These are phyloP conservation scores for Molothrus ater DNA, from an alignment of 2,797 vertebrate species.

Conservation along the genomic window DNA sequence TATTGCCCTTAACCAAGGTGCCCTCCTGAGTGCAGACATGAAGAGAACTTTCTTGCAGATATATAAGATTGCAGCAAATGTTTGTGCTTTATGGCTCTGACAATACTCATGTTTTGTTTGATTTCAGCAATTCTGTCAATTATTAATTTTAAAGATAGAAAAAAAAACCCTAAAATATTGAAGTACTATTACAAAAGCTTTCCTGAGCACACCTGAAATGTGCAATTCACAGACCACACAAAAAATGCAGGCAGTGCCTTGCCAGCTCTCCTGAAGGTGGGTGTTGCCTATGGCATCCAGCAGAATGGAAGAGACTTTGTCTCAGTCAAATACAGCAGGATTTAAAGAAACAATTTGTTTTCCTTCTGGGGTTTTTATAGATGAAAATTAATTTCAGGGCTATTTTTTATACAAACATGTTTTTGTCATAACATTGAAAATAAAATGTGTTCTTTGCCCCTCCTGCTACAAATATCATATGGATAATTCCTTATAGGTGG, in stretches of 20 bases:
- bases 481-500: background rate
- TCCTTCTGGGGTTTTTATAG: background rate
- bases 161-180: background rate
- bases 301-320: background rate
- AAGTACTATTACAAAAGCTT: background rate
- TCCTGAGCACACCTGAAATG: background rate
- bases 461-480: background rate
- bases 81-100: background rate
- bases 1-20: background rate
- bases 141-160: background rate
- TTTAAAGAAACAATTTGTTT: background rate
- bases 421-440: background rate
- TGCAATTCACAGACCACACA: background rate
- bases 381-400: background rate
- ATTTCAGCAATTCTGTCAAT: background rate
- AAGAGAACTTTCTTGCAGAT: background rate
- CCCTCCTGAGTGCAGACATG: slow-evolving; percentile 4
- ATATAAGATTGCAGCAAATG: background rate
- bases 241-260: background rate
- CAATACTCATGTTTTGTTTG: background rate
- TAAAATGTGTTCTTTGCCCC: background rate
- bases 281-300: background rate
- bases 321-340: background rate
- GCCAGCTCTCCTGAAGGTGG: background rate
- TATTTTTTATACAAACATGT: background rate